A percentile compares a stretch with the other conserved stretches of the same genome.
phyloP scores from a whole-genome alignment of 2,797 vertebrate genomes.

The Trachops cirrhosus region DNA sequence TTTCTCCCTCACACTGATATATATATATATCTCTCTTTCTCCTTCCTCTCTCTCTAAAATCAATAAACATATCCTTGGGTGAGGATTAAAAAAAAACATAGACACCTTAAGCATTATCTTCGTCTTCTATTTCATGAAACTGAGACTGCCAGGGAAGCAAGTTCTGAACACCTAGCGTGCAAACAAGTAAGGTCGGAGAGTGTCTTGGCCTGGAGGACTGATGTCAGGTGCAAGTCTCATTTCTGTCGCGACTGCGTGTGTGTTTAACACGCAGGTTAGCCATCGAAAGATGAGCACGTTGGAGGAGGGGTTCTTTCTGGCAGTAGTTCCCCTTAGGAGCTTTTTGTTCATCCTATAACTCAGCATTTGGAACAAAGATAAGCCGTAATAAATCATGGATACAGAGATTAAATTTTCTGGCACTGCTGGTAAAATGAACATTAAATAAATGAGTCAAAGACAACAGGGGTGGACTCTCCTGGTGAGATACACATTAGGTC shows the following conservation, averaged over 20 bases:
- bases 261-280: neutral
- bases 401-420: slow-evolving; percentile 39
- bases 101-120: neutral
- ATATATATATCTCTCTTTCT: too few species aligned
- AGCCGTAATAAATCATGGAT: slow-evolving; percentile 47
- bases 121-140: neutral
- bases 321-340: neutral
- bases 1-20: too few species aligned
- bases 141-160: neutral
- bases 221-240: neutral
- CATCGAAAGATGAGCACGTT: neutral
- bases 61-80: too few species aligned
- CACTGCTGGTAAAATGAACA: neutral
- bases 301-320: neutral
- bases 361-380: slow-evolving; percentile 50
- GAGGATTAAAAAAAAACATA: too few species aligned
- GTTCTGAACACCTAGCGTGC: neutral
- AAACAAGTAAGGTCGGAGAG: neutral
- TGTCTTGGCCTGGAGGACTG: neutral
- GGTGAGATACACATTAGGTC: neutral
- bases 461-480: neutral
- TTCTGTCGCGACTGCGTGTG: neutral
- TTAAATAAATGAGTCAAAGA: slow-evolving; percentile 45
- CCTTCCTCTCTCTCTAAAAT: too few species aligned
- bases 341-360: slow-evolving; percentile 33